phyloP scores from a whole-genome alignment of 2,113 vertebrate genomes.

The Parus major region DNA sequence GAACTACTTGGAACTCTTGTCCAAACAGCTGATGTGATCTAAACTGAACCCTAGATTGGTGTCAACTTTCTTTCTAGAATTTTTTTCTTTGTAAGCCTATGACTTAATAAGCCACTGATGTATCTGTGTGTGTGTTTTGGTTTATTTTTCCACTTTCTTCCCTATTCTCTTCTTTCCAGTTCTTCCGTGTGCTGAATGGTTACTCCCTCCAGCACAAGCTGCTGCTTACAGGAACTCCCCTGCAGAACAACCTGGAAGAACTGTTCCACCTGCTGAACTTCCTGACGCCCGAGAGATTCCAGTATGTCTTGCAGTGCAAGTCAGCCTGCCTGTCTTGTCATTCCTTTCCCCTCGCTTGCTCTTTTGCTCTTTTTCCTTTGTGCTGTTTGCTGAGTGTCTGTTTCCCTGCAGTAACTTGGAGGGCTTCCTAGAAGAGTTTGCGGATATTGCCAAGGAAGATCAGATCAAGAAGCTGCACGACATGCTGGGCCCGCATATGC shows the following conservation, averaged over 20 bases:
- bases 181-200: constrained; percentile 94
- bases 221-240: constrained; percentile 92
- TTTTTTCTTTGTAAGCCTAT: not conserved
- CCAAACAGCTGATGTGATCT: not conserved
- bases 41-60: not conserved
- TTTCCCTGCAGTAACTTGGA: constrained; percentile 87
- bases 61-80: not conserved
- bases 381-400: not conserved
- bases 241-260: constrained; percentile 97
- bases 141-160: not conserved
- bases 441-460: constrained; percentile 97
- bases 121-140: not conserved
- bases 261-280: constrained; percentile 97
- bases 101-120: not conserved
- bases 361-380: not conserved
- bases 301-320: constrained; percentile 78
- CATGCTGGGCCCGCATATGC: constrained; percentile 97
- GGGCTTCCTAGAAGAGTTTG: constrained; percentile 97
- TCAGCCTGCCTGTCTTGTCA: not conserved
- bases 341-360: not conserved
- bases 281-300: constrained; percentile 92
- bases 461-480: constrained; percentile 99
- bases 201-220: constrained; percentile 96
- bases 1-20: not conserved
- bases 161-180: constrained; percentile 72